These are phyloP conservation scores for Lytechinus pictus DNA, from an alignment of 35 echinoderm and acorn worm species.

Conservation along the genomic window DNA sequence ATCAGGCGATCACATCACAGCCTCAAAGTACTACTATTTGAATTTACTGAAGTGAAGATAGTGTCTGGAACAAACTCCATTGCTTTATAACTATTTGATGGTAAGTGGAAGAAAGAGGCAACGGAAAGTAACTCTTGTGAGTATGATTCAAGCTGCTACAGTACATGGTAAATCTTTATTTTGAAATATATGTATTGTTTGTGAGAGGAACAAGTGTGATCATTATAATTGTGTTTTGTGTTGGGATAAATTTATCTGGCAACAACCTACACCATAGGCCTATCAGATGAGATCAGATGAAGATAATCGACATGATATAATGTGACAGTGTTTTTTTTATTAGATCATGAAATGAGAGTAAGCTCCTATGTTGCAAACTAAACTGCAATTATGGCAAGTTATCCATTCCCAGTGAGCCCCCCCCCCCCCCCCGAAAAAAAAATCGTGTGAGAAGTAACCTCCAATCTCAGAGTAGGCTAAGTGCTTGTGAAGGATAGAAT, in stretches of 20 bases:
- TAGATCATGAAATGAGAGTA: too few relatives aligned
- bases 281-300: too few relatives aligned
- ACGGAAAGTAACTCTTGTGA: background rate
- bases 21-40: background rate
- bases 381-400: background rate
- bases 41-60: background rate
- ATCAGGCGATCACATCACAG: background rate
- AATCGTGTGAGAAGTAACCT: background rate
- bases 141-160: background rate
- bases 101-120: background rate
- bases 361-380: background rate
- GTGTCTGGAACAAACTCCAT: background rate
- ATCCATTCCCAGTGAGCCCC: background rate
- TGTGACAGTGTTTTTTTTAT: too few relatives aligned
- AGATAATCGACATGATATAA: too few relatives aligned
- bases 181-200: background rate
- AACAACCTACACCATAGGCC: too few relatives aligned
- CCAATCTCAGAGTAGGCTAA: background rate
- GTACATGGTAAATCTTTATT: too few relatives aligned
- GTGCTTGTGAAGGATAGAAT: background rate
- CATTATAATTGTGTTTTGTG: too few relatives aligned
- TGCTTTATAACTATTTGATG: background rate
- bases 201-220: background rate
- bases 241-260: too few relatives aligned
- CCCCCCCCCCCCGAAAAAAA: background rate